Evolutionary conservation across 2,888 invertebrate genomes (phyloP), one percentile per base, ranked within the genome.

Genomic region (Alsophila aescularia): DNA sequence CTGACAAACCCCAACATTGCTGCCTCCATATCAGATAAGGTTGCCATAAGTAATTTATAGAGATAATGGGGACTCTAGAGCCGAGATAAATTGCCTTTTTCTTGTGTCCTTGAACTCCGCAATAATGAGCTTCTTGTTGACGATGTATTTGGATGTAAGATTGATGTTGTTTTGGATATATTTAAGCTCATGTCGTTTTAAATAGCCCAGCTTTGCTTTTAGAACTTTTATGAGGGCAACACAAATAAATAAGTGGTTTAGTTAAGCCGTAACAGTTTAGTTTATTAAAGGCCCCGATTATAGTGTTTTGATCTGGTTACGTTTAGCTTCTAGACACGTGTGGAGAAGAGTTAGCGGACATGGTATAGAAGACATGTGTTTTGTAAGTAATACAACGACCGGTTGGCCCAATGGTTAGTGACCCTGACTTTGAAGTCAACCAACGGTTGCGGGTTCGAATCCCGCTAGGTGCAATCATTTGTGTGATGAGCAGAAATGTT

Each of bases 1-100:
- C 12, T 15, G 13, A 18, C 45, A 44, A 35, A 52, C 45, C 55
- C 58, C 44, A 60, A 56, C 60, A 56, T 48, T 48, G 53, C 44
- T 53, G 44, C 39, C 60, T 50, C 49, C 47, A 55, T 55, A 59
- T 59, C 48, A 52, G 40, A 48, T 63, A 50, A 55, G 51, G 44
- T 50, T 55, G 50, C 44, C 50, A 50, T 75, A 76, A 73, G 79
- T 79, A 80, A 83, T 83, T 84, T 83, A 83, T 79, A 72, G 73
- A 64, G 72, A 74, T 81, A 82, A 83, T 82, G 80, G 57, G 64
- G 77, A 24, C 73, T 70, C 70, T 69, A 67, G 72, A 66, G 75
- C 59, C 51, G 67, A 79, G 75, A 84, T 77, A 80, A 83, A 85
- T 85, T 77, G 73, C 69, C 70, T 73, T 62, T 70, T 66, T 61